Percentiles rank a stretch among this genome's conserved stretches.
phyloP scores from a whole-genome alignment of 2,888 invertebrate species.

The Diarsia dahlii region DNA sequence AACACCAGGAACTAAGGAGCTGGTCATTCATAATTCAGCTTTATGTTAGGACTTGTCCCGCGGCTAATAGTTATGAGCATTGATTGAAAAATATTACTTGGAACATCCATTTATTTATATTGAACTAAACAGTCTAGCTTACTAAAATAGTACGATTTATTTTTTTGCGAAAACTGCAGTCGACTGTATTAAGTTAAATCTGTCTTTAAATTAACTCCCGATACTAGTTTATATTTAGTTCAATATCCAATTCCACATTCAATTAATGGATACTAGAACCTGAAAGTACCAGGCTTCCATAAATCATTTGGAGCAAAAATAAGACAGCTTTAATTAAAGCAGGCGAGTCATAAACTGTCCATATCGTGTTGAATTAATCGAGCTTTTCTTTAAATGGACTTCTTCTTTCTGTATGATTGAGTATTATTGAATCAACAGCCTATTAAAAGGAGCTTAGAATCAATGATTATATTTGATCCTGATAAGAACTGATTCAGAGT shows the following conservation, averaged over 20 bases:
- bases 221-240: background rate
- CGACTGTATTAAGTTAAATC: background rate
- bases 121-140: too few relatives aligned
- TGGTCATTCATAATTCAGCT: constrained; percentile 68
- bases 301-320: constrained; percentile 47
- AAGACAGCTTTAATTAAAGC: constrained; percentile 52
- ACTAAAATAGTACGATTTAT: background rate
- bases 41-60: constrained; percentile 71
- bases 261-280: constrained; percentile 8
- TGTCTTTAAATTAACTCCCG: background rate
- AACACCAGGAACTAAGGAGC: constrained; percentile 57
- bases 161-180: background rate
- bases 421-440: constrained; percentile 38
- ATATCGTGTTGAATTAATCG: constrained; percentile 42
- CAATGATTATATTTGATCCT: background rate
- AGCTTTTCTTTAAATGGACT: constrained; percentile 39
- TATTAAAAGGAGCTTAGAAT: background rate
- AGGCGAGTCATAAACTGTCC: constrained; percentile 35
- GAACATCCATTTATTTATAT: constrained; percentile 35
- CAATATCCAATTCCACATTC: constrained; percentile 7
- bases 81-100: constrained; percentile 80
- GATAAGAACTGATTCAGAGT: background rate
- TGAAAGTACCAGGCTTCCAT: constrained; percentile 43
- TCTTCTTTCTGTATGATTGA: constrained; percentile 35
- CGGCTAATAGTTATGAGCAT: constrained; percentile 71